These are phyloP conservation scores for Bellardia pandia DNA, from an alignment of 2,888 invertebrate genomes.

Conservation along the genomic window DNA sequence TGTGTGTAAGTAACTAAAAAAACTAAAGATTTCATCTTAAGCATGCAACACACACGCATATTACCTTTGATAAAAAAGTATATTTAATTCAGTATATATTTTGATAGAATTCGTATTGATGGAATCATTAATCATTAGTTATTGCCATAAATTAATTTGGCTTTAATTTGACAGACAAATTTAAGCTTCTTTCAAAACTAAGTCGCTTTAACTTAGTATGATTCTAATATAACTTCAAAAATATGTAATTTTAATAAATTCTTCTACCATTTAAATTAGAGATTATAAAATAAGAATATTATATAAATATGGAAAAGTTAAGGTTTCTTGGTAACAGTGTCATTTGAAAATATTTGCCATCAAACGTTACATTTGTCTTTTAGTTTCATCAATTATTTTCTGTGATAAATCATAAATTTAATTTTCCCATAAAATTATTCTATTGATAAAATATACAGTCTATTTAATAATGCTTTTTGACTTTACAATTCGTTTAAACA, in stretches of 20 bases:
- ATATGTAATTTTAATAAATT: too few species aligned
- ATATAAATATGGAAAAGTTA: background rate
- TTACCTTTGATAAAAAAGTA: background rate
- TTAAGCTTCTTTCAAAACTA: background rate
- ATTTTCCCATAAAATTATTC: background rate
- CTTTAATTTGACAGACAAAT: background rate
- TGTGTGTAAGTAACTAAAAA: background rate
- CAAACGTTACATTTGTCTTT: background rate
- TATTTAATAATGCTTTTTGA: constrained; percentile 3
- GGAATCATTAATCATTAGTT: constrained; percentile 6
- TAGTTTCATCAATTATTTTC: background rate
- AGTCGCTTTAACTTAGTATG: too few species aligned
- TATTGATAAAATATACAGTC: background rate
- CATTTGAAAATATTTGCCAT: background rate
- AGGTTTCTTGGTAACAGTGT: background rate
- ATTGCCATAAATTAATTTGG: background rate
- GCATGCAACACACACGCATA: background rate
- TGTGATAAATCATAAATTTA: too few species aligned
- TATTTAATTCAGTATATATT: background rate
- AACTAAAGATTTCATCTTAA: background rate
- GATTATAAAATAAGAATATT: too few species aligned
- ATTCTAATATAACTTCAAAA: too few species aligned
- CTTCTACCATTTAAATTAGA: too few species aligned
- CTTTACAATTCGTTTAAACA: background rate
- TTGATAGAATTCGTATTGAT: background rate